Evolutionary conservation across 2,797 vertebrate genomes (phyloP), one percentile per base, ranked within the genome.

Genomic region (Pantherophis alleghaniensis): DNA sequence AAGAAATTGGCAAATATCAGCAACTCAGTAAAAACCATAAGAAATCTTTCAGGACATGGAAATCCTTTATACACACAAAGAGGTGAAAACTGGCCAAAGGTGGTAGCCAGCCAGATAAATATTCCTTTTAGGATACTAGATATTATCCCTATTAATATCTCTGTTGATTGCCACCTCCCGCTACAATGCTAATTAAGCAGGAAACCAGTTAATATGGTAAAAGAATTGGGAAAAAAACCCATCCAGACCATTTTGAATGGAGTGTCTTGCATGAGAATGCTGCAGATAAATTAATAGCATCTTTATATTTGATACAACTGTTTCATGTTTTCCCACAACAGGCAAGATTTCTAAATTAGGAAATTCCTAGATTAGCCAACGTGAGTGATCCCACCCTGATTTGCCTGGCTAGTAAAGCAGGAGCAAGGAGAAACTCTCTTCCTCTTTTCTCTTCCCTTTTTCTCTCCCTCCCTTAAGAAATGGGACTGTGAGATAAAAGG

Each of bases 201-300:
- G 32, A 74, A 74, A 7, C 16, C 16, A 74, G 7, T 20, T 74
- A 74, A 37, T 66, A 2, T 74, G 32, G 7, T 18, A 74, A 74
- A 74, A 20, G 14, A 18, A 37, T 74, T 32, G 7, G 32, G 1
- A 0, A 1, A 0, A 1, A 1, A 20, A 13, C 4, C 11, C 14
- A 1, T 37, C 32, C 32, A 74, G 69, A 7, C 16, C 32, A 74
- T 37, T 74, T 18, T 74, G 32, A 74, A 74, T 74, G 32, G 14
- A 7, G 7, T 20, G 7, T 74, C 32, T 18, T 74, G n/a, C 16
- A 20, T 74, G 69, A 7, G 16, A 74, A 74, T 37, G 12, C 4
- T 66, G 63, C 26, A 66, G 12, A 11, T 2, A 66, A 66, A 14
- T 66, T 66, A n/a, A 66, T n/a, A n/a, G 63, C 5, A n/a, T 14